Percentiles rank a stretch among this genome's conserved stretches.
Evolutionary conservation across 2,797 vertebrate species (phyloP).

Genomic region (Lindbergichthys nudifrons): DNA sequence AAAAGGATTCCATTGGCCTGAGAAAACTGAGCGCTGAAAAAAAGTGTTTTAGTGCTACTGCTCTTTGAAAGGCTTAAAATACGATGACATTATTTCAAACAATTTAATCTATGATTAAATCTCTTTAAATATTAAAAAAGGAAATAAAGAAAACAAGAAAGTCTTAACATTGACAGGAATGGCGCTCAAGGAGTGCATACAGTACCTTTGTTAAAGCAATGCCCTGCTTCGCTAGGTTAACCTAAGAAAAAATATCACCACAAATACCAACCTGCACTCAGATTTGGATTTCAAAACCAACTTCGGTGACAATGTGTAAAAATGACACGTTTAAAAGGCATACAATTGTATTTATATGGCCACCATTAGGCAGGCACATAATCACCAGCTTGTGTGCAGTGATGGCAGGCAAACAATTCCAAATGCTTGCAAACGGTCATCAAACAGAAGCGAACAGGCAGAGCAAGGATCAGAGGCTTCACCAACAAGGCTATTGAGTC

Average conservation of each 20-base stretch:
- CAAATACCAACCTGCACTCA: no score
- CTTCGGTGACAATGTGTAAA: not conserved
- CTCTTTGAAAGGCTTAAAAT: conserved; percentile 7
- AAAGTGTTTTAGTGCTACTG: not conserved
- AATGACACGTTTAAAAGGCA: not conserved
- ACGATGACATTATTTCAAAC: no score
- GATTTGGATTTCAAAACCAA: conserved; percentile 4
- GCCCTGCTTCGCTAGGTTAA: no score
- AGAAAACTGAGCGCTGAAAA: not conserved
- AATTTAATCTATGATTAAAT: not conserved
- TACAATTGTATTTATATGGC: not conserved
- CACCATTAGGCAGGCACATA: not conserved
- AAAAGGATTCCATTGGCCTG: conserved; percentile 19
- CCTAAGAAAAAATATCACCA: no score
- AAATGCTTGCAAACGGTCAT: not conserved
- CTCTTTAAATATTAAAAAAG: not conserved
- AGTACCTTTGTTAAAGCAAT: no score
- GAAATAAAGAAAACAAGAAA: no score
- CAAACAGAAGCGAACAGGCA: conserved; percentile 4
- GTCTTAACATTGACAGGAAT: no score
- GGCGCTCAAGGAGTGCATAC: no score
- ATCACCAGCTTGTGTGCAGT: not conserved
- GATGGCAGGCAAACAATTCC: not conserved
- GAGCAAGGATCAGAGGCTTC: not conserved
- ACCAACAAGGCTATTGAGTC: not conserved